Percentiles rank a stretch among this genome's conserved stretches.
These are phyloP conservation scores for Hyperopisus bebe DNA, from an alignment of 2,113 vertebrate genomes.

Conservation along the genomic window DNA sequence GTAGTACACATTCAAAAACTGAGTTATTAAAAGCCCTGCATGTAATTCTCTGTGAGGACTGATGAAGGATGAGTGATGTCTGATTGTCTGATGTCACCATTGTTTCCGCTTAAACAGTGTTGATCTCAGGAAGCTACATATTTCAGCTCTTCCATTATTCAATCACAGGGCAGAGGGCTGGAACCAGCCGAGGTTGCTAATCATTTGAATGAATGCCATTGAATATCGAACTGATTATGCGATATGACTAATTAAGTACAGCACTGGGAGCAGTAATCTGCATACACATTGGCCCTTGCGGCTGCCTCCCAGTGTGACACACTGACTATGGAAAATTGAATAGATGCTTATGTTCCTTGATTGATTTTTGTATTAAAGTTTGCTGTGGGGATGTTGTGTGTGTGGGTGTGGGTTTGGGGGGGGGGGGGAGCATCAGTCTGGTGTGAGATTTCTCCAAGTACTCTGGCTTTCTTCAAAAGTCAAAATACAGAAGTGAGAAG, in stretches of 20 bases:
- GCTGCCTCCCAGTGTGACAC: background rate
- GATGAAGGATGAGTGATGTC: background rate
- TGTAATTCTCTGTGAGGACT: background rate
- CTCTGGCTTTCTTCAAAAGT: background rate
- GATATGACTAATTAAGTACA: background rate
- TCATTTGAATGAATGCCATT: background rate
- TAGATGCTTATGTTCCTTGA: background rate
- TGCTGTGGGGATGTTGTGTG: background rate
- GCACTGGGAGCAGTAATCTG: background rate
- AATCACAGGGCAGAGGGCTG: background rate
- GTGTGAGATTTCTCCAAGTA: background rate
- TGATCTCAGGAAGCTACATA: background rate
- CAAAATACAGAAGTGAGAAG: background rate
- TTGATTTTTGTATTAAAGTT: constrained; percentile 1
- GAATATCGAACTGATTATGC: background rate
- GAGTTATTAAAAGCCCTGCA: background rate
- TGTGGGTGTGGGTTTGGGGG: background rate
- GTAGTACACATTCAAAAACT: background rate
- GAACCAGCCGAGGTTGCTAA: background rate
- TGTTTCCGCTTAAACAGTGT: background rate
- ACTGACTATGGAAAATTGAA: background rate
- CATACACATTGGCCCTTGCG: background rate
- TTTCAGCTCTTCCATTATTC: background rate
- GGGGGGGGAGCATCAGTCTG: background rate
- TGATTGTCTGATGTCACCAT: background rate